These are phyloP conservation scores for Grapholita molesta DNA, from an alignment of 1,140 invertebrate species.

Conservation along the genomic window DNA sequence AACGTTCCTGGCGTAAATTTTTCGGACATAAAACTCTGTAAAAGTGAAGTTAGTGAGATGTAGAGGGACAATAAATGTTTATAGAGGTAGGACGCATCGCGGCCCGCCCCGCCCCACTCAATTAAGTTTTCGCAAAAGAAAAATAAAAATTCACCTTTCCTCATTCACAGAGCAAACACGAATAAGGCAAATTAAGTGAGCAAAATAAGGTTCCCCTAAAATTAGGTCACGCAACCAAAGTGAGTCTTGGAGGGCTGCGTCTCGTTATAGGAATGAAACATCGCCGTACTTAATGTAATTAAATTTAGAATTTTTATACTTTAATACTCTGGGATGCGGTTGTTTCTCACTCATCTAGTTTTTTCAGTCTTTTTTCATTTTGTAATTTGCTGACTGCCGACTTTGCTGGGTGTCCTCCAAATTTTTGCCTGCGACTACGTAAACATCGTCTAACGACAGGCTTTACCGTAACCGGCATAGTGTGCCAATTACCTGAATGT, in stretches of 20 bases:
- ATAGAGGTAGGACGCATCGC: constrained; percentile 39
- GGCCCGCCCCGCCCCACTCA: constrained; percentile 43
- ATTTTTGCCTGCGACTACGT: too few relatives aligned
- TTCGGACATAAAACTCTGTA: constrained; percentile 76
- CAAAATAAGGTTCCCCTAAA: constrained; percentile 61
- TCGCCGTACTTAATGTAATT: constrained; percentile 46
- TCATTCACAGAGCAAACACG: constrained; percentile 67
- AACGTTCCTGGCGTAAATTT: constrained; percentile 72
- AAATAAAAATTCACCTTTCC: constrained; percentile 59
- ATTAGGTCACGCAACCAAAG: constrained; percentile 63
- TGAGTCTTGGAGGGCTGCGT: constrained; percentile 45
- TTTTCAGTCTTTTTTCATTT: not conserved
- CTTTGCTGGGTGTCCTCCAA: too few relatives aligned
- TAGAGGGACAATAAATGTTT: constrained; percentile 73
- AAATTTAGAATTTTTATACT: constrained; percentile 63
- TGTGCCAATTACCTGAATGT: not conserved
- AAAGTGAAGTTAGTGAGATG: constrained; percentile 75
- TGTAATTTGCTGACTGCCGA: too few relatives aligned
- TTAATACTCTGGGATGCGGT: not conserved
- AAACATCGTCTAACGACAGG: too few relatives aligned
- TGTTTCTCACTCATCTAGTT: not conserved
- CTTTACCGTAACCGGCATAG: too few relatives aligned
- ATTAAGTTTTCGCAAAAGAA: constrained; percentile 60
- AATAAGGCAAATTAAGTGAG: constrained; percentile 73
- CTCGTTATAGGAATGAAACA: constrained; percentile 44